Conservation (phyloP, 2,888 invertebrate species). For the Margaritifera margaritifera region DNA sequence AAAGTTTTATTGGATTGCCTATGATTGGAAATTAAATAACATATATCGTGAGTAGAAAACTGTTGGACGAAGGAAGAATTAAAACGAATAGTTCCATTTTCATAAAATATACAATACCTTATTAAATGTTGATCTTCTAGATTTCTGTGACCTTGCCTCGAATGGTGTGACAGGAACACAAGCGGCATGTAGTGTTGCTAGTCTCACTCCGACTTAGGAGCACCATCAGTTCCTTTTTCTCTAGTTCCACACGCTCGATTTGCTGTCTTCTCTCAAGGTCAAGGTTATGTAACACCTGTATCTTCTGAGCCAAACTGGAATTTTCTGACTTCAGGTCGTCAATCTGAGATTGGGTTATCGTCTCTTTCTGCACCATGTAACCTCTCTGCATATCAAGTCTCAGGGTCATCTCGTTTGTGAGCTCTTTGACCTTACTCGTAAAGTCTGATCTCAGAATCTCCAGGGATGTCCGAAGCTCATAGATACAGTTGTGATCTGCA, state of each 20-base stretch:
- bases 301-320: conserved; percentile 38
- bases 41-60: too few species aligned
- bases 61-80: too few species aligned
- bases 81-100: too few species aligned
- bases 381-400: conserved; percentile 63
- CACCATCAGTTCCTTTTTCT: conserved; percentile 53
- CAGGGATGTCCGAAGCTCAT: conserved; percentile 53
- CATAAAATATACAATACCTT: too few species aligned
- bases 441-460: conserved; percentile 62
- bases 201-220: conserved; percentile 25
- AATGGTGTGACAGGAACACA: too few species aligned
- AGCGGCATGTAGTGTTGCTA: too few species aligned
- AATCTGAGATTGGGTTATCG: conserved; percentile 53
- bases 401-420: conserved; percentile 57
- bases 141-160: too few species aligned
- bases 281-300: conserved; percentile 53
- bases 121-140: too few species aligned
- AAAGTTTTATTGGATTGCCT: too few species aligned
- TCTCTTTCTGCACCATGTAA: conserved; percentile 64
- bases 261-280: conserved; percentile 52
- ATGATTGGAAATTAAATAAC: too few species aligned
- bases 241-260: conserved; percentile 50
- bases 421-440: conserved; percentile 57
- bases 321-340: conserved; percentile 55
- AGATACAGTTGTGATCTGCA: conserved; percentile 59